Conservation (phyloP, 2,888 invertebrate species). For the Sesia apiformis region DNA sequence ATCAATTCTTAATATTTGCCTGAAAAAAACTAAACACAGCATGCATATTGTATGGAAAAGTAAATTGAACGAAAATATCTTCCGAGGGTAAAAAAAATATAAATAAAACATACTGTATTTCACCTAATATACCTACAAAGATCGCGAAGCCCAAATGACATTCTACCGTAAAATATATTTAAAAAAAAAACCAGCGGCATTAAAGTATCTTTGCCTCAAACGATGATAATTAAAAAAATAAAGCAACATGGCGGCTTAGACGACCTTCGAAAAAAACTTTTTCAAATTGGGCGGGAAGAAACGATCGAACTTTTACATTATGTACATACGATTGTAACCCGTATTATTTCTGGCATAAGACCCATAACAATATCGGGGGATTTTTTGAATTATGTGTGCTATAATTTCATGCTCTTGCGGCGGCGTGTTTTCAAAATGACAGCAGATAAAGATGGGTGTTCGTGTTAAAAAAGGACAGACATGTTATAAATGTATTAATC, state of each 20-base stretch:
- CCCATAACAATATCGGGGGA: too few species aligned
- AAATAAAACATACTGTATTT: slow-evolving; percentile 14
- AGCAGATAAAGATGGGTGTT: slow-evolving; percentile 22
- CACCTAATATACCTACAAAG: slow-evolving; percentile 9
- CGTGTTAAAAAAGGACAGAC: slow-evolving; percentile 20
- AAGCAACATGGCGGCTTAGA: slow-evolving; percentile 20
- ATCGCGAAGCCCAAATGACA: slow-evolving; percentile 41
- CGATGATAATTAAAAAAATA: slow-evolving; percentile 14
- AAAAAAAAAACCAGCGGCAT: neutral
- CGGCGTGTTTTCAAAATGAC: slow-evolving; percentile 62
- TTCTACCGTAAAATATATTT: slow-evolving; percentile 29
- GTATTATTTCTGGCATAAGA: too few species aligned
- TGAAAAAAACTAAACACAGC: too few species aligned
- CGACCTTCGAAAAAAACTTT: slow-evolving; percentile 24
- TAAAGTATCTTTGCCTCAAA: neutral
- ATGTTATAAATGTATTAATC: slow-evolving; percentile 68
- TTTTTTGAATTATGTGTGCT: slow-evolving; percentile 53
- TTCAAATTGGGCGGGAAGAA: slow-evolving; percentile 45
- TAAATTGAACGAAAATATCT: too few species aligned
- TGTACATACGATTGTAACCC: too few species aligned
- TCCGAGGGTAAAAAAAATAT: too few species aligned
- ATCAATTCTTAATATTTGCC: too few species aligned
- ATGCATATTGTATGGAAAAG: too few species aligned
- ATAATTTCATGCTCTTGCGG: slow-evolving; percentile 66
- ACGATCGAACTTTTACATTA: neutral